Base-by-base conservation (phyloP, 2,888 invertebrate genomes). In the Drosophila meridiana region DNA sequence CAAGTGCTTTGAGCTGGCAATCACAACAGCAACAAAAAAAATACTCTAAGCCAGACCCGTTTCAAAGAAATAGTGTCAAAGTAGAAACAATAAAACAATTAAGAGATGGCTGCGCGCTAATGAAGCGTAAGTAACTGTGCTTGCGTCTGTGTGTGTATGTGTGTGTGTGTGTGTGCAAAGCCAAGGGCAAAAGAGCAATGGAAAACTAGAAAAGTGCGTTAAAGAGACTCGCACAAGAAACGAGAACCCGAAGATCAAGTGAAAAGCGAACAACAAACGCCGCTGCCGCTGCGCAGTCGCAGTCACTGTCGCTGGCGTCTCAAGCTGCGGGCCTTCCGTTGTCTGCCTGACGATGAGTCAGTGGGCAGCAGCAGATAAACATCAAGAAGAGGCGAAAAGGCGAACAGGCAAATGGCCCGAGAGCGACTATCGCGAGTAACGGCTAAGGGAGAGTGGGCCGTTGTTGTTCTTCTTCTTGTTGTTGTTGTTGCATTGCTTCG, bases 301-400 rank as follows among this genome's bases (percentile, higher is more conserved):
- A 20, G 20, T 20, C 20, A 20, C 20, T n/a, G 48, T 3, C 2
- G 9, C 48, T n/a, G 78, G 78, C 72, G 60, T 67, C 60, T 61
- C 47, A 30, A 69, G 81, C 78, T 78, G 80, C 66, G 76, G 83
- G 76, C 20, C 52, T 20, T 52, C 75, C 66, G 69, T 63, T 76
- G 82, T 73, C 81, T 73, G 60, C 30, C 63, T 11, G 87, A 57
- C 3, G 87, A 82, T 84, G 83, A 84, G 78, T 84, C 83, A 84
- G 66, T 70, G 71, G 52, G 50, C 53, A 45, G 34, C 69, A 43
- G n/a, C 40, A 14, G 63, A 76, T 67, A 73, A 73, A 78, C 42
- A 63, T 63, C 66, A 57, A 36, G 65, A 60, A 76, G 74, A 68
- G 34, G 30, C 14, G 30, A 55, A 38, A 53, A 57, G 63, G 32